A percentile compares a stretch with the other conserved stretches of the same genome.
These are phyloP conservation scores for Microctenopoma lineatum DNA, from an alignment of 2,797 vertebrate genomes.

Conservation along the genomic window DNA sequence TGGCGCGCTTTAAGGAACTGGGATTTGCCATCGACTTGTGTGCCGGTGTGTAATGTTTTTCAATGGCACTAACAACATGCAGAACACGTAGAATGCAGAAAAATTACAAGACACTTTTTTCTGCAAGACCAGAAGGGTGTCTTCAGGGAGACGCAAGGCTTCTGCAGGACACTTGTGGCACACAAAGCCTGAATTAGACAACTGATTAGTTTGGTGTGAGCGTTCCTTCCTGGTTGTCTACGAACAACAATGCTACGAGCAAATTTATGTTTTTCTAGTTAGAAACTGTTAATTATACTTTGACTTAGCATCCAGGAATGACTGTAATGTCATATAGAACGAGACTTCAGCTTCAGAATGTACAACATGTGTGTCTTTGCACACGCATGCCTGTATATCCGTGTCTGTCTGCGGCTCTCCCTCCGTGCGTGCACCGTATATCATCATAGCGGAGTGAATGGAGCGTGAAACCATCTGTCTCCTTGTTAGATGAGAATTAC, in stretches of 20 bases:
- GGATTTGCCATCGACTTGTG: slow-evolving; percentile 26
- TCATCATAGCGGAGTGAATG: slow-evolving; percentile 69
- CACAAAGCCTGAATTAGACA: slow-evolving; percentile 38
- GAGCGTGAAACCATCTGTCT: slow-evolving; percentile 77
- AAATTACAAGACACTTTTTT: slow-evolving; percentile 18
- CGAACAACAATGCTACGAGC: slow-evolving; percentile 27
- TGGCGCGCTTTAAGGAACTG: slow-evolving; percentile 30
- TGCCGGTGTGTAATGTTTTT: slow-evolving; percentile 43
- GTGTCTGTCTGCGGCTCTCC: slow-evolving; percentile 11
- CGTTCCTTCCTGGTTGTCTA: slow-evolving; percentile 4
- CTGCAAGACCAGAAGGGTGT: slow-evolving; percentile 4
- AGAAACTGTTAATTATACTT: slow-evolving; percentile 34
- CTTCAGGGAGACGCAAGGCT: slow-evolving; percentile 28
- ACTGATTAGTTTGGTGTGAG: slow-evolving; percentile 36
- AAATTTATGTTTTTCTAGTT: slow-evolving; percentile 10
- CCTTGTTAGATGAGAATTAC: slow-evolving; percentile 75
- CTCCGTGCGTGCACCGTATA: slow-evolving; percentile 37
- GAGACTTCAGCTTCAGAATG: neutral
- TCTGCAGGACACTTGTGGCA: slow-evolving; percentile 34
- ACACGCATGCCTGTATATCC: slow-evolving; percentile 10
- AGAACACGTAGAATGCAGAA: slow-evolving; percentile 18
- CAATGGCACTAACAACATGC: slow-evolving; percentile 18
- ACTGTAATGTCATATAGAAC: too few relatives aligned
- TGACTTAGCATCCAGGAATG: slow-evolving; percentile 20
- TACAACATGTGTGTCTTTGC: slow-evolving; percentile 14